phyloP scores from a whole-genome alignment of 2,888 invertebrate species.

The Chorisops tibialis region DNA sequence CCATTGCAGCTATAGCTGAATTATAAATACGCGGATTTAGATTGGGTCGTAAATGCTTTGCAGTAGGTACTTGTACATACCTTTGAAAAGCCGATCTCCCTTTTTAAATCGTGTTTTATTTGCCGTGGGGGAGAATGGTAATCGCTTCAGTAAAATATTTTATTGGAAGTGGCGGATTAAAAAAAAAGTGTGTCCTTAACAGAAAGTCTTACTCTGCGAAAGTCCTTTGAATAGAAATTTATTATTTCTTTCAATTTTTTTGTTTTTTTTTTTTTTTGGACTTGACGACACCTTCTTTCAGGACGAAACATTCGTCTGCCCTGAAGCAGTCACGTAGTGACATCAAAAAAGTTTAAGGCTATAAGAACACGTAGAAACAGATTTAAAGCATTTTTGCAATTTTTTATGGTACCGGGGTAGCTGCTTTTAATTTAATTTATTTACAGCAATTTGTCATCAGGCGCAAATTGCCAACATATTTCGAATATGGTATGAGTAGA shows the following conservation, averaged over 20 bases:
- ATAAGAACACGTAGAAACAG: slow-evolving; percentile 23
- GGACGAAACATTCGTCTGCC: neutral
- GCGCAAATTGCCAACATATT: slow-evolving; percentile 24
- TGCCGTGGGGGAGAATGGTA: neutral
- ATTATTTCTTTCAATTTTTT: slow-evolving; percentile 11
- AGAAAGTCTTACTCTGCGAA: neutral
- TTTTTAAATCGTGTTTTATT: slow-evolving; percentile 16
- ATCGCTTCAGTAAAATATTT: slow-evolving; percentile 22
- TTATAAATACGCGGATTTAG: slow-evolving; percentile 16
- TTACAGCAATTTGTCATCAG: slow-evolving; percentile 26
- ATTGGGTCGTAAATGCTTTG: slow-evolving; percentile 8
- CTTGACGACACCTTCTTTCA: neutral
- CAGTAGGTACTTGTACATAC: neutral
- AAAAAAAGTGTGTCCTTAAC: slow-evolving; percentile 6
- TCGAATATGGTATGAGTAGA: slow-evolving; percentile 1
- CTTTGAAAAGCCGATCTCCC: neutral
- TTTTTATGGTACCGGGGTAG: slow-evolving; percentile 10
- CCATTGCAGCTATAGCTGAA: slow-evolving; percentile 19
- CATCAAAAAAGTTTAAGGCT: slow-evolving; percentile 14
- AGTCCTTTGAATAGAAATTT: slow-evolving; percentile 19
- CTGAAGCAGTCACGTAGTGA: slow-evolving; percentile 15
- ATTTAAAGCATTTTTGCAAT: slow-evolving; percentile 22
- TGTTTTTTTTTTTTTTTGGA: neutral
- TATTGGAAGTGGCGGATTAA: slow-evolving; percentile 20
- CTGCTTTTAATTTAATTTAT: slow-evolving; percentile 25